Conservation (phyloP, 2,888 invertebrate species). For the Drosophila mimetica region DNA sequence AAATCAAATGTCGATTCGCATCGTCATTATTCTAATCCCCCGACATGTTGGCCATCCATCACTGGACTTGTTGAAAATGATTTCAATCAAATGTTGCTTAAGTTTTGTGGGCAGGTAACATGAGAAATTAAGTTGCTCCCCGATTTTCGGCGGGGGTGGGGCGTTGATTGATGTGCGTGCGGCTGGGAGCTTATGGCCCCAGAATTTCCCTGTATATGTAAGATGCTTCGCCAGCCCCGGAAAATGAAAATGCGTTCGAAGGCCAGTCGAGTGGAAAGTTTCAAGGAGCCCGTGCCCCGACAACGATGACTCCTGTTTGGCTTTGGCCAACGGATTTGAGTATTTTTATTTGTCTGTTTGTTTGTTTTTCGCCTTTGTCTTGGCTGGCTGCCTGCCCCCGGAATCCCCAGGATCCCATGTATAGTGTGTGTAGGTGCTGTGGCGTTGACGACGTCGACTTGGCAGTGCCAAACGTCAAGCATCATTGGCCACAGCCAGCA, state of each 20-base stretch:
- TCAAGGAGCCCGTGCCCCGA: constrained; percentile 35
- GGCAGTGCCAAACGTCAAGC: constrained; percentile 52
- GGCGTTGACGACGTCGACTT: constrained; percentile 30
- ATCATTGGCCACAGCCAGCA: constrained; percentile 47
- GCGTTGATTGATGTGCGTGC: constrained; percentile 52
- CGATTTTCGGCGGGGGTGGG: constrained; percentile 5
- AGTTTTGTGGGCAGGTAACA: constrained; percentile 54
- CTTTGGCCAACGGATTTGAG: constrained; percentile 51
- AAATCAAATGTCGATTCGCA: constrained; percentile 55
- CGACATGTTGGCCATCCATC: constrained; percentile 53
- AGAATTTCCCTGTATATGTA: constrained; percentile 29
- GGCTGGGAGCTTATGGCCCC: constrained; percentile 19
- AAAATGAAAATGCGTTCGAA: constrained; percentile 47
- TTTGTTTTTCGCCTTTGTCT: constrained; percentile 43
- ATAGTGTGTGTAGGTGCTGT: constrained; percentile 24
- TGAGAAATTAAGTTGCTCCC: constrained; percentile 55
- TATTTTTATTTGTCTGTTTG: constrained; percentile 49
- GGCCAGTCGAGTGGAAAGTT: constrained; percentile 51
- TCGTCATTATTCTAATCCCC: constrained; percentile 53
- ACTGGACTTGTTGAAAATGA: constrained; percentile 58
- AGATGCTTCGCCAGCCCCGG: constrained; percentile 30
- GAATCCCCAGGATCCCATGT: constrained; percentile 2
- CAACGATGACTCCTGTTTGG: constrained; percentile 42
- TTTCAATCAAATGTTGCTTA: constrained; percentile 56
- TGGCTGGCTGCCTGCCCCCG: constrained; percentile 18